These are phyloP conservation scores for Cotesia typhae DNA, from an alignment of 1,140 invertebrate genomes.

Conservation along the genomic window DNA sequence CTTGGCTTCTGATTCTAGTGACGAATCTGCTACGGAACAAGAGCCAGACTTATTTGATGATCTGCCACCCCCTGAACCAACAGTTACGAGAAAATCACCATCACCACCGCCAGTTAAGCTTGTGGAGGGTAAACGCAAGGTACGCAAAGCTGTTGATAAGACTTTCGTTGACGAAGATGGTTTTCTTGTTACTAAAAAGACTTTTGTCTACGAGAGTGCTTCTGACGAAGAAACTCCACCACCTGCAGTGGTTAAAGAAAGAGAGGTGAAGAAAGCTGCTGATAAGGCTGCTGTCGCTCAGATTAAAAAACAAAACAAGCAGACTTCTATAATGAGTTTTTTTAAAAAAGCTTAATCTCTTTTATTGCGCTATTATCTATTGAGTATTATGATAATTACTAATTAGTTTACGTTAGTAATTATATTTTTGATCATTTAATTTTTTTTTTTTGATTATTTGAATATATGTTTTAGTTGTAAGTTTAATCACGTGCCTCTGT, in stretches of 20 bases:
- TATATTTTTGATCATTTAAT: no score
- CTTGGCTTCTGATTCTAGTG: conserved; percentile 50
- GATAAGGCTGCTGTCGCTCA: conserved; percentile 25
- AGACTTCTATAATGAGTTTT: conserved; percentile 50
- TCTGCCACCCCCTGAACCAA: conserved; percentile 35
- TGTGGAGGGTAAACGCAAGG: conserved; percentile 51
- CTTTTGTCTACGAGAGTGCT: conserved; percentile 54
- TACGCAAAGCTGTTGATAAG: conserved; percentile 54
- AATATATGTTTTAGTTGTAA: no score
- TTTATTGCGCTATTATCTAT: background rate
- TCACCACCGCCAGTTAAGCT: conserved; percentile 44
- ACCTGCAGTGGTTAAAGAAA: conserved; percentile 30
- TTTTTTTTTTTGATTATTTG: no score
- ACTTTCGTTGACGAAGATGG: conserved; percentile 59
- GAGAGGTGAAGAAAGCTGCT: conserved; percentile 26
- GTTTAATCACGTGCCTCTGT: no score
- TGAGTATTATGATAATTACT: conserved; percentile 8
- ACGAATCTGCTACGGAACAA: conserved; percentile 42
- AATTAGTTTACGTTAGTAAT: background rate
- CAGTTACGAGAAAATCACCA: conserved; percentile 42
- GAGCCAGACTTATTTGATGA: conserved; percentile 42
- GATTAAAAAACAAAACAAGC: conserved; percentile 48
- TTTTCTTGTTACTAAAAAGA: conserved; percentile 58
- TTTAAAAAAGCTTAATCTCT: conserved; percentile 52
- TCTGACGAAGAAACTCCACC: conserved; percentile 51